Percentiles rank a stretch among this genome's conserved stretches.
Evolutionary conservation across 2,797 vertebrate genomes (phyloP).

Genomic region (Staurois parvus): DNA sequence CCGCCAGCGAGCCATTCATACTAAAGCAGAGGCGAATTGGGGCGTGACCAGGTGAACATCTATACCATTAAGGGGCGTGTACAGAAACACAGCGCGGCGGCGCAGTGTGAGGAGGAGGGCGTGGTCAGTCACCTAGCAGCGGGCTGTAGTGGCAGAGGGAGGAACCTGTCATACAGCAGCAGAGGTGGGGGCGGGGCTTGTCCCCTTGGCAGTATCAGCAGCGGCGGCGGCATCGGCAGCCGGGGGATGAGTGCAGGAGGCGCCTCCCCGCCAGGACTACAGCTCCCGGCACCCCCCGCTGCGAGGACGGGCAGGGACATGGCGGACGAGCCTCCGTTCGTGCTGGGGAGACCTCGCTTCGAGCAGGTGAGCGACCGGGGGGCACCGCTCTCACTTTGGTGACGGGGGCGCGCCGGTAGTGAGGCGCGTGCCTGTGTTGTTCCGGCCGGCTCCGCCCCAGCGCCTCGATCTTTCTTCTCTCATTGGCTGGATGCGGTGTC

Average conservation of each 20-base stretch:
- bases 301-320: conserved; percentile 66
- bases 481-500: neutral
- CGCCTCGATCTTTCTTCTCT: neutral
- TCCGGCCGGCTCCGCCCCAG: conserved; percentile 16
- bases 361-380: conserved; percentile 80
- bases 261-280: conserved; percentile 64
- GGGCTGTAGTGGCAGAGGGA: too few species aligned
- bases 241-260: conserved; percentile 22
- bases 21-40: neutral
- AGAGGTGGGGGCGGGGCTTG: neutral
- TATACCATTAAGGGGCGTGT: neutral
- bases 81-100: neutral
- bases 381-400: neutral
- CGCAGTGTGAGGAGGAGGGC: neutral
- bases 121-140: neutral
- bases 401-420: neutral
- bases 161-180: too few species aligned
- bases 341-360: conserved; percentile 84
- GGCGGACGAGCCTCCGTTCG: conserved; percentile 79
- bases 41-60: neutral
- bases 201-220: neutral
- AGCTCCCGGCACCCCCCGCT: conserved; percentile 68
- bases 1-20: neutral
- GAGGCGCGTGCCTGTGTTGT: conserved; percentile 23
- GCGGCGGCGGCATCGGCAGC: neutral